phyloP scores from a whole-genome alignment of 1,140 invertebrate genomes.

The Geopemphigus sp. region DNA sequence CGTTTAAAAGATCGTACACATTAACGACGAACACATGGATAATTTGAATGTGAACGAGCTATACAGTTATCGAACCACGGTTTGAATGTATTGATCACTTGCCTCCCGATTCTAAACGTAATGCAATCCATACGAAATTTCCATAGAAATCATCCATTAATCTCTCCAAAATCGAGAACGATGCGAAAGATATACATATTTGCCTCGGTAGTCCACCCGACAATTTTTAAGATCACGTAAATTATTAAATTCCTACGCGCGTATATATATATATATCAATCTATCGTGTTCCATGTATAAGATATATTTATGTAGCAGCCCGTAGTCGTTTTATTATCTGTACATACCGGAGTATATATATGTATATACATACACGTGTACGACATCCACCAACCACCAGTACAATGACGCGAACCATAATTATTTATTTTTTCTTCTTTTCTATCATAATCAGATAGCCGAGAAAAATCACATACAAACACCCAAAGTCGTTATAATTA shows the following conservation, averaged over 20 bases:
- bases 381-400: background rate
- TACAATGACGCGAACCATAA: constrained; percentile 30
- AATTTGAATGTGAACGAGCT: no score
- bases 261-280: no score
- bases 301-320: background rate
- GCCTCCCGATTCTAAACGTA: no score
- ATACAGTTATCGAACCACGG: no score
- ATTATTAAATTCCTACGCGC: constrained; percentile 44
- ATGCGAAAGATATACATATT: constrained; percentile 15
- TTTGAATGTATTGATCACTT: no score
- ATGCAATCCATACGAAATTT: no score
- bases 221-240: background rate
- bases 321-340: constrained; percentile 31
- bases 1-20: background rate
- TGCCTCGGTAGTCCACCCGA: background rate
- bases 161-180: background rate
- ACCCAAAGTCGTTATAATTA: constrained; percentile 35
- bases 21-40: no score
- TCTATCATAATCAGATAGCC: constrained; percentile 32
- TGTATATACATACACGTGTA: background rate
- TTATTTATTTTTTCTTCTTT: constrained; percentile 36
- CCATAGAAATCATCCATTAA: no score
- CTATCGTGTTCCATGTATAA: background rate
- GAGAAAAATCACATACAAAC: constrained; percentile 41
- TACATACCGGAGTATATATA: background rate